Evolutionary conservation across 2,888 invertebrate genomes (phyloP), one percentile per base, ranked within the genome.

Genomic region (Escarpia spicata): DNA sequence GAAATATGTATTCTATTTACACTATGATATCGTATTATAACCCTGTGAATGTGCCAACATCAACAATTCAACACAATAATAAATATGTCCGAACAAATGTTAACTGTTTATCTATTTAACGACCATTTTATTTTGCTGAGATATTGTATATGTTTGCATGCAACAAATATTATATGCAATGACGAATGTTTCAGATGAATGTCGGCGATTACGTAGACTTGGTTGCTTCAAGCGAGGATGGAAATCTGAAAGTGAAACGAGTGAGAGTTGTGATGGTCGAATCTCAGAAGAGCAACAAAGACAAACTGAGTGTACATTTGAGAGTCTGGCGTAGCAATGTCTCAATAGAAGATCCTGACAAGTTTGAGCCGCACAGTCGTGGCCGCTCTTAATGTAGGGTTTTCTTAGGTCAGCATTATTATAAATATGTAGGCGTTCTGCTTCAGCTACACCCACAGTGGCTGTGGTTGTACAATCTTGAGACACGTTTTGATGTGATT

Each of bases 161-260:
- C n/a, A 75, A 75, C 19, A 75, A 2, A 26, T 0, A 26, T 75
- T 75, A 26, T 26, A 75, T 75, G 75, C n/a, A 75, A 75, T 19
- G 75, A 6, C 26, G 26, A n/a, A n/a, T 75, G 75, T 75, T 75
- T 75, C 75, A 75, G 75, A 75, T 75, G 75, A 26, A 75, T 75
- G 75, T 75, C 2, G 75, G 75, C n/a, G 75, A 75, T n/a, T 26
- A 75, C n/a, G 75, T 75, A 26, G 75, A 75, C 75, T 75, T 75
- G 75, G 75, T 75, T 2, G 75, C 75, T 75, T 75, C 75, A n/a
- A 26, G 6, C 26, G 91, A 91, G 19, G 45, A 91, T 10, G 44
- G 44, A 6, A 91, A 91, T 19, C 44, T 91, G 91, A 91, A 91
- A 91, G 91, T 91, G 91, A 91, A 91, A 44, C 44, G 91, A 91